Percentiles rank a stretch among this genome's conserved stretches.
Conservation (phyloP, 2,797 vertebrate genomes). For the Ctenopoma kingsleyae region DNA sequence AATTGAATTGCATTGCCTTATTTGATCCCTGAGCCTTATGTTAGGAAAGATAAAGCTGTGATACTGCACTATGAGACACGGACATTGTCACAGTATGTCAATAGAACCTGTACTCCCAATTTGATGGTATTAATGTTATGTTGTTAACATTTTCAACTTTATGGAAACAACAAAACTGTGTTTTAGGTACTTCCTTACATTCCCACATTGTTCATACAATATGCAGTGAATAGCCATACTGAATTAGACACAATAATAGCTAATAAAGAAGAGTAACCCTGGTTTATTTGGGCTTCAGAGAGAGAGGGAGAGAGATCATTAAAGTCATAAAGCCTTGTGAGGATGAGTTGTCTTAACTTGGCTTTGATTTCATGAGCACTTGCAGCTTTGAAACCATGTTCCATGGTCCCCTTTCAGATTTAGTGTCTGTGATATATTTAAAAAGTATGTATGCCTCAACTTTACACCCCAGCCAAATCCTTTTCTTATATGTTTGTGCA, state of each 20-base stretch:
- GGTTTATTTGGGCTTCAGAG: conserved; percentile 39
- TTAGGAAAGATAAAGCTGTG: conserved; percentile 10
- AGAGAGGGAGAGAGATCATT: conserved; percentile 45
- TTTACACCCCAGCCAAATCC: conserved; percentile 18
- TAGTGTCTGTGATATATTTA: conserved; percentile 56
- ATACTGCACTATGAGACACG: conserved; percentile 6
- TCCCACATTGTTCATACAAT: conserved; percentile 5
- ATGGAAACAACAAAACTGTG: conserved; percentile 2
- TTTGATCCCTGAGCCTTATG: conserved; percentile 24
- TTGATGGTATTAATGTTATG: not conserved
- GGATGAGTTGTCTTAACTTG: conserved; percentile 40
- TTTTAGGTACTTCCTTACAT: not conserved
- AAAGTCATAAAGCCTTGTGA: conserved; percentile 16
- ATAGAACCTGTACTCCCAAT: not conserved
- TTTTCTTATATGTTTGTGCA: conserved; percentile 30
- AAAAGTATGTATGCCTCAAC: conserved; percentile 27
- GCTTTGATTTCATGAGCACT: conserved; percentile 46
- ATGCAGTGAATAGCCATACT: conserved; percentile 3
- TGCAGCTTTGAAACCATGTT: conserved; percentile 44
- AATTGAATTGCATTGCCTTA: conserved; percentile 29
- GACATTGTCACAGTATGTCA: not conserved
- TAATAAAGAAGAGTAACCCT: conserved; percentile 17
- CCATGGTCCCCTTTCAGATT: conserved; percentile 40
- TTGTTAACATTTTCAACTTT: not conserved
- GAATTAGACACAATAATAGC: conserved; percentile 25